Evolutionary conservation across 1,140 invertebrate species (phyloP), one percentile per base, ranked within the genome.

Genomic region (Drosophila tani): DNA sequence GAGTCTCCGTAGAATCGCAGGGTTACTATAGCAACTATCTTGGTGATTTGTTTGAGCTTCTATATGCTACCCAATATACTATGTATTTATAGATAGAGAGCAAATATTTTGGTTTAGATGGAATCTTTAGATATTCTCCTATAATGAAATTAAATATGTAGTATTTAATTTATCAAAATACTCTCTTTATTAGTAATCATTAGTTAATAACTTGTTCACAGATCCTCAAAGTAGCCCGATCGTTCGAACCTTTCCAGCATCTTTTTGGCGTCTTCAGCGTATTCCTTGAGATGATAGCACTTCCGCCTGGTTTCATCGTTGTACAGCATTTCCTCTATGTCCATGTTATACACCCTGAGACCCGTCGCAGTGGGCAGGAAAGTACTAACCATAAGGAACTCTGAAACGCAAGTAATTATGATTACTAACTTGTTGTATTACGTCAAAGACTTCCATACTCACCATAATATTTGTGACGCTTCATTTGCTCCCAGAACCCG

Each of bases 161-260:
- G 4, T 15, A 19, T 14, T 12, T 0, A 17, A 2, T 12, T 19
- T 5, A 21, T n/a, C 47, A 5, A n/a, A 27, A n/a, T 11, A 5
- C 8, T 17, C 2, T 3, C 5, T 29, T 29, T 50, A 50, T 29
- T 51, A 6, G 38, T 6, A 40, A 15, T 15, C 38, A 14, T 5
- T 6, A 6, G 11, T 15, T 11, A 56, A n/a, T 14, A 14, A 11
- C 1, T 29, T 7, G 21, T 43, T 68, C 17, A 68, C 1, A 78
- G 38, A 35, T 56, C 75, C 21, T 78, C 46, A 38, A 86, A 87
- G 47, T 80, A 82, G 1, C 83, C 79, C 8, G 75, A 32, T 32
- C 68, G 64, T 9, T 86, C 70, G 2, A 79, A 86, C 73, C 71
- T 62, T 5, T 51, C 46, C 17, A 86, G 17, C 21, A 86, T 24